Evolutionary conservation across 2,797 vertebrate species (phyloP), one percentile per base, ranked within the genome.

Genomic region (Lerista edwardsae): DNA sequence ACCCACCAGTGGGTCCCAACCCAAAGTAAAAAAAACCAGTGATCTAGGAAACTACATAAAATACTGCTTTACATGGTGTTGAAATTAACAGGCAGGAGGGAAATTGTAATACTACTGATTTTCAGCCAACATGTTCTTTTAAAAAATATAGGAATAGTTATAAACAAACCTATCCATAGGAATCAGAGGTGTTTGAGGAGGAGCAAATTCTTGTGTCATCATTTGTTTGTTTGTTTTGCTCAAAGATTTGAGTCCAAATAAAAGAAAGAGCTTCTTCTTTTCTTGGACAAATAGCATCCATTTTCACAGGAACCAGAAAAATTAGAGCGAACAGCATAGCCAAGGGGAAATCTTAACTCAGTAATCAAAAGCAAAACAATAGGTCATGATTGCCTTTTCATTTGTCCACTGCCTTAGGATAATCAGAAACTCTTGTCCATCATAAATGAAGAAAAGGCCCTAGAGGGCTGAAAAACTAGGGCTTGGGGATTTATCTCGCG

Each of bases 381-480:
- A 59, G 80, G 29, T 77, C 1, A 39, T 44, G 29, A 82, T 74
- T 91, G 82, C 85, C 80, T 92, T 92, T 93, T 92, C 91, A 90
- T 93, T 93, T 93, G 31, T 51, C 85, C 31, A 1, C 34, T 65
- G 84, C 79, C 79, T 85, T 67, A 88, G 83, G 88, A 93, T 90
- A 86, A 90, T 91, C 88, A 65, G 67, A 92, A 90, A 78, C 9
- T 88, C 36, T 83, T 90, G 90, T 91, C 88, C 87, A 82, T 91
- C 90, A 89, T 47, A 41, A 87, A 87, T 36, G 47, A 47, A 62
- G 83, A 80, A 82, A 61, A 80, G 15, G 55, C 89, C 79, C 73
- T 84, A n/a, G 65, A 31, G 69, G 65, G 17, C 75, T 64, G 44
- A 80, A 1, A 83, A 1, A 0, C 62, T 57, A 85, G 31, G n/a